phyloP scores from a whole-genome alignment of 2,113 vertebrate genomes.

The Lonchura striata region DNA sequence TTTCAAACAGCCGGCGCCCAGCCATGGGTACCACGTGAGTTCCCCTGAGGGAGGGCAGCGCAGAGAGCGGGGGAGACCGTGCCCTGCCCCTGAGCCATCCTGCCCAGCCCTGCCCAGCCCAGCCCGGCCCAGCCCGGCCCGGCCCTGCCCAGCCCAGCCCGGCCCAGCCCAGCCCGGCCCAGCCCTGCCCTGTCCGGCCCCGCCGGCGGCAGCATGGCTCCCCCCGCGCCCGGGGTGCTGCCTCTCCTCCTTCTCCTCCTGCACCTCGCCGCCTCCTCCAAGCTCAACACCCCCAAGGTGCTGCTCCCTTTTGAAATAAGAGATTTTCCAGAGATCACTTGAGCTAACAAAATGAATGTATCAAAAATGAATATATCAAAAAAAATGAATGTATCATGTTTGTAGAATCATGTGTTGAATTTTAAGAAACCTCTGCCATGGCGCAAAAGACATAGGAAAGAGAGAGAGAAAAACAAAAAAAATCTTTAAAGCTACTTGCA shows the following conservation, averaged over 20 bases:
- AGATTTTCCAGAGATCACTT: too few relatives aligned
- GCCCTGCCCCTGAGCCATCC: neutral
- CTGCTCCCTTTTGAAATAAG: conserved; percentile 90
- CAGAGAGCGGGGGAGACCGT: neutral
- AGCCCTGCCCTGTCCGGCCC: neutral
- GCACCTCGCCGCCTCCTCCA: conserved; percentile 66
- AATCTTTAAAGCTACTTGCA: too few relatives aligned
- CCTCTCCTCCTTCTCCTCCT: neutral
- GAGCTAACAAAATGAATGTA: too few relatives aligned
- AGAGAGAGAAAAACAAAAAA: too few relatives aligned
- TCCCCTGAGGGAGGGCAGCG: neutral
- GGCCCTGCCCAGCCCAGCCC: too few relatives aligned
- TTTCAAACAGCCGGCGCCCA: rapidly evolving
- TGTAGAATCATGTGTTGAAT: too few relatives aligned
- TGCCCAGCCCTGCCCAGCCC: neutral
- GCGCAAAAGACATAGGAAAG: too few relatives aligned
- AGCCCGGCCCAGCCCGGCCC: too few relatives aligned
- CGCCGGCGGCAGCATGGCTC: conserved; percentile 28
- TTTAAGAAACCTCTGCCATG: too few relatives aligned
- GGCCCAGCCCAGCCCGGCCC: too few relatives aligned
- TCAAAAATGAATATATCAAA: too few relatives aligned
- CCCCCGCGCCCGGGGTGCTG: neutral
- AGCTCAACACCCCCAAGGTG: conserved; percentile 91
- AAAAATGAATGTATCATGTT: too few relatives aligned
- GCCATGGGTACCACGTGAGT: rapidly evolving